Percentiles rank a stretch among this genome's conserved stretches.
phyloP scores from a whole-genome alignment of 2,797 vertebrate species.

The Iguana delicatissima region DNA sequence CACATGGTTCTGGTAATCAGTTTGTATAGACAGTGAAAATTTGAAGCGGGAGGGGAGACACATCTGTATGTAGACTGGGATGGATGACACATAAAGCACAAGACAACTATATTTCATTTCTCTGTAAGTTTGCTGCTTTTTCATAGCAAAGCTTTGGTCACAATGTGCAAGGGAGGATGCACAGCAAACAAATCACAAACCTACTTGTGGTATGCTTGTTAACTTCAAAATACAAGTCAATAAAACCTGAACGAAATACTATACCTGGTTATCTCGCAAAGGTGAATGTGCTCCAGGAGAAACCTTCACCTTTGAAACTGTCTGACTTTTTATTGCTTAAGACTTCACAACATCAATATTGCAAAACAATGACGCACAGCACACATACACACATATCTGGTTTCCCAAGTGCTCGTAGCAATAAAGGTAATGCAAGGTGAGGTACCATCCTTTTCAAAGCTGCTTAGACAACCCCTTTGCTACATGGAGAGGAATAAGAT shows the following conservation, averaged over 20 bases:
- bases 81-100: neutral
- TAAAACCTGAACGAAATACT: conserved; percentile 41
- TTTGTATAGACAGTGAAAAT: neutral
- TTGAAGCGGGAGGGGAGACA: neutral
- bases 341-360: conserved; percentile 30
- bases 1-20: neutral
- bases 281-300: conserved; percentile 1
- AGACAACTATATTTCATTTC: too few relatives aligned
- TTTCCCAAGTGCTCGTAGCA: neutral
- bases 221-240: conserved; percentile 3
- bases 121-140: neutral
- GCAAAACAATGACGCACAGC: neutral
- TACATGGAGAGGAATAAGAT: neutral
- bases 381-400: neutral
- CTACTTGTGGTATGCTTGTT: neutral
- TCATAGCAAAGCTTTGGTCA: neutral
- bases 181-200: conserved; percentile 21
- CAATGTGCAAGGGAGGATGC: neutral
- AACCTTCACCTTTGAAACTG: conserved; percentile 34
- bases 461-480: neutral
- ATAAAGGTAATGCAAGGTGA: conserved; percentile 16
- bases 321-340: conserved; percentile 33
- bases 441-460: neutral
- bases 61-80: neutral
- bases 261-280: conserved; percentile 11